These are phyloP conservation scores for Colletes collaris DNA, from an alignment of 2,888 invertebrate species.

Conservation along the genomic window DNA sequence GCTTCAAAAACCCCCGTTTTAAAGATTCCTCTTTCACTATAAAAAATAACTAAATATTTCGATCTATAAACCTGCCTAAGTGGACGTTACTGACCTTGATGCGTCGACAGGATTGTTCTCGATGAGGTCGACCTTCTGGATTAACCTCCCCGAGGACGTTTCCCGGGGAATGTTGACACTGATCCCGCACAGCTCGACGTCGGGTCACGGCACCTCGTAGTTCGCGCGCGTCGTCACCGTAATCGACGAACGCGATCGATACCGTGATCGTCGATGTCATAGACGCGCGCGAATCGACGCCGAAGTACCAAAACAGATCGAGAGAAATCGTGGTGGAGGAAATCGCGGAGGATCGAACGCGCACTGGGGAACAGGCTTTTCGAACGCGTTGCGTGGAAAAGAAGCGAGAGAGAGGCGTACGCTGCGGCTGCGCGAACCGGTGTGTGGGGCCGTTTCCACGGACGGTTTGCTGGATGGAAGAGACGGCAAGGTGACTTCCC, in stretches of 20 bases:
- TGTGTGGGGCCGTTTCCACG: conserved; percentile 72
- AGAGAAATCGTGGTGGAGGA: neutral
- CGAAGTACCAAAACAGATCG: neutral
- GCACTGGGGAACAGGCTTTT: conserved; percentile 6
- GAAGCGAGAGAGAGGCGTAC: conserved; percentile 76
- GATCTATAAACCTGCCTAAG: no score
- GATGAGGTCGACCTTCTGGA: conserved; percentile 43
- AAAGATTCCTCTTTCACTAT: no score
- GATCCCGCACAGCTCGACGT: conserved; percentile 38
- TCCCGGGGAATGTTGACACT: conserved; percentile 20
- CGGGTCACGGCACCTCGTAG: conserved; percentile 28
- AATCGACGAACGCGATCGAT: neutral
- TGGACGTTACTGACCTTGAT: conserved; percentile 72
- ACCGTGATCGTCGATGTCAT: neutral
- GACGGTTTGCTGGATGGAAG: conserved; percentile 56
- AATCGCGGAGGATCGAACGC: neutral
- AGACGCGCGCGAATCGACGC: conserved; percentile 6
- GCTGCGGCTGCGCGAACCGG: conserved; percentile 82
- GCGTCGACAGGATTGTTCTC: conserved; percentile 80
- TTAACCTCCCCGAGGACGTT: conserved; percentile 30
- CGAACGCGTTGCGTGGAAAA: conserved; percentile 26
- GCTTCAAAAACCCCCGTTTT: no score
- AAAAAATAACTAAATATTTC: no score
- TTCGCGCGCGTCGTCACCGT: neutral
- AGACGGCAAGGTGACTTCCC: conserved; percentile 59